These are phyloP conservation scores for Agonopterix subpropinquella DNA, from an alignment of 2,888 invertebrate genomes.

Conservation along the genomic window DNA sequence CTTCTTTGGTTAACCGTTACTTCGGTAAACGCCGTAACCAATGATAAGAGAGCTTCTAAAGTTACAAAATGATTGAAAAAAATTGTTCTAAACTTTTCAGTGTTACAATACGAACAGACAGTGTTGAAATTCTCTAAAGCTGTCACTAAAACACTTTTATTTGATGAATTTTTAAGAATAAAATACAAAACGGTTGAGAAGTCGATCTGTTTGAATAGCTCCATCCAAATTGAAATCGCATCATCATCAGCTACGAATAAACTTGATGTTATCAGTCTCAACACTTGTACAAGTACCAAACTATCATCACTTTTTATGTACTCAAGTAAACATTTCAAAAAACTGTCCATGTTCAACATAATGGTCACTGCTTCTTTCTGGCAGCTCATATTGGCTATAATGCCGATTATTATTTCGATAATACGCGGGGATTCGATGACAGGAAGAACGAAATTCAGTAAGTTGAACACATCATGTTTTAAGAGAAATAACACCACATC, in stretches of 20 bases:
- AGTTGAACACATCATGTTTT: slow-evolving; percentile 79
- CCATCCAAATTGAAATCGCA: slow-evolving; percentile 63
- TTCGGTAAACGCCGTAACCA: slow-evolving; percentile 47
- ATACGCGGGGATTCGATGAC: slow-evolving; percentile 78
- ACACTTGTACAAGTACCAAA: slow-evolving; percentile 82
- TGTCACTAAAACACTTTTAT: slow-evolving; percentile 73
- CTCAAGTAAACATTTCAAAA: slow-evolving; percentile 74
- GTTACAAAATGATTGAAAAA: slow-evolving; percentile 53
- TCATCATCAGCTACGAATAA: slow-evolving; percentile 54
- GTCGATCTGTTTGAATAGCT: slow-evolving; percentile 57
- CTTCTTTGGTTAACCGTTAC: slow-evolving; percentile 39
- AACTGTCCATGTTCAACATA: slow-evolving; percentile 72
- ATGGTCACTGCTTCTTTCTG: slow-evolving; percentile 75
- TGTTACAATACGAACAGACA: slow-evolving; percentile 61
- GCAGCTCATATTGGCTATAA: slow-evolving; percentile 89
- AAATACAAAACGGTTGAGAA: slow-evolving; percentile 79
- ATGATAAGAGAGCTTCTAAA: slow-evolving; percentile 41
- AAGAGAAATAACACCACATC: slow-evolving; percentile 84
- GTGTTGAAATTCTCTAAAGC: slow-evolving; percentile 78
- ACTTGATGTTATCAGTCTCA: slow-evolving; percentile 79
- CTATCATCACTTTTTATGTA: slow-evolving; percentile 80
- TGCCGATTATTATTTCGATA: slow-evolving; percentile 88
- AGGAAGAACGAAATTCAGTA: slow-evolving; percentile 76
- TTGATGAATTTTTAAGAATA: slow-evolving; percentile 84
- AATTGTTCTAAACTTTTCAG: slow-evolving; percentile 33